A percentile compares a stretch with the other conserved stretches of the same genome.
Evolutionary conservation across 2,113 vertebrate species (phyloP).

Genomic region (Scomber colias): DNA sequence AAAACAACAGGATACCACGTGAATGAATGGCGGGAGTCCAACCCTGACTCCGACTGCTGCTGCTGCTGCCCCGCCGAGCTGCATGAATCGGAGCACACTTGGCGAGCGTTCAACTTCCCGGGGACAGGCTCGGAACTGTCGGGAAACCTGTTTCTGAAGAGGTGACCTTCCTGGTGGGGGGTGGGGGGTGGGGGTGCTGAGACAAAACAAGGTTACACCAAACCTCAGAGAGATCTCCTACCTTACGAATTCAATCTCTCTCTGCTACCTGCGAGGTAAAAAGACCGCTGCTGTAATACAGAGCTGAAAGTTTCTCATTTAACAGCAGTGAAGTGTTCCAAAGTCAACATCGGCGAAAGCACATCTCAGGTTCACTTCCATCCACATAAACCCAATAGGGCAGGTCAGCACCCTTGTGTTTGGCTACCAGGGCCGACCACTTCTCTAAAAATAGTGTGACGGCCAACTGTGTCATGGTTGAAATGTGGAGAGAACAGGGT

Average conservation of each 20-base stretch:
- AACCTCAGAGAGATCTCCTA: constrained; percentile 32
- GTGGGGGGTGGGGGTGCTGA: constrained; percentile 1
- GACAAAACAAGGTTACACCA: constrained; percentile 22
- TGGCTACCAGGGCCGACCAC: constrained; percentile 31
- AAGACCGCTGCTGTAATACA: constrained; percentile 10
- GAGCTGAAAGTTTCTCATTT: constrained; percentile 28
- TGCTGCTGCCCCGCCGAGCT: constrained; percentile 37
- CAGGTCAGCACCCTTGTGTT: constrained; percentile 55
- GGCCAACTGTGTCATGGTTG: constrained; percentile 39
- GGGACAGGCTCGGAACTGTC: constrained; percentile 44
- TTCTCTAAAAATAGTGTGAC: constrained; percentile 51
- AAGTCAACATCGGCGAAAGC: constrained; percentile 66
- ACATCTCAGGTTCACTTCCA: constrained; percentile 59
- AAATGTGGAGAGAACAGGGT: constrained; percentile 34
- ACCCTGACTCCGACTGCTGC: constrained; percentile 29
- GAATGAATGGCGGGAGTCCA: constrained; percentile 70
- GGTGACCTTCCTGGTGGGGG: constrained; percentile 5
- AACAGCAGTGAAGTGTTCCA: constrained; percentile 49
- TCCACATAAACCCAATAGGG: constrained; percentile 29
- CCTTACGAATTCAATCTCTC: too few species aligned
- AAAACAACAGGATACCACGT: constrained; percentile 76
- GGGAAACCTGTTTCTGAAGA: constrained; percentile 50
- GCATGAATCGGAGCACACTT: constrained; percentile 29
- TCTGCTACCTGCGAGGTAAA: constrained; percentile 48
- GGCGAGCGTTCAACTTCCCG: constrained; percentile 51